Percentiles rank a stretch among this genome's conserved stretches.
Evolutionary conservation across 2,888 invertebrate genomes (phyloP).

Genomic region (Druceiella hillmani): DNA sequence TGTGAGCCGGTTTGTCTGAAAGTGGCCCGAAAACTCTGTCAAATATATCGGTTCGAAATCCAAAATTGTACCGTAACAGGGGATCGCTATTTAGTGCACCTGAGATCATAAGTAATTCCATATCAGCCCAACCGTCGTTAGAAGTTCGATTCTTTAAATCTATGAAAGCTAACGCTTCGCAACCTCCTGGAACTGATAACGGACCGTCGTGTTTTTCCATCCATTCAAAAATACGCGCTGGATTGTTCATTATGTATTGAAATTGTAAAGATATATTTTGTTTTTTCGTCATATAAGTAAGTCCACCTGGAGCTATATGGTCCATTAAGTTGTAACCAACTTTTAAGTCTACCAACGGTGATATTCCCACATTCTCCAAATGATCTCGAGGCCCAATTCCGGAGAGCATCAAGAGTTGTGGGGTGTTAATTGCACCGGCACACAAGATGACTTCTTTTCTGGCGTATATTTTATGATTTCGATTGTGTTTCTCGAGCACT

Average conservation of each 20-base stretch:
- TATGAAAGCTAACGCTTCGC: slow-evolving; percentile 61
- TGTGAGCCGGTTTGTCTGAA: slow-evolving; percentile 39
- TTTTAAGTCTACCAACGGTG: slow-evolving; percentile 50
- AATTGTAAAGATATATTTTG: slow-evolving; percentile 32
- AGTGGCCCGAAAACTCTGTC: slow-evolving; percentile 37
- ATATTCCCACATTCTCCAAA: slow-evolving; percentile 50
- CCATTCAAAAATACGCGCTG: slow-evolving; percentile 48
- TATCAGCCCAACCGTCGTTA: slow-evolving; percentile 55
- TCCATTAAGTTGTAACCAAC: slow-evolving; percentile 69
- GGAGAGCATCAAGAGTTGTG: slow-evolving; percentile 74
- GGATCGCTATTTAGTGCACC: slow-evolving; percentile 50
- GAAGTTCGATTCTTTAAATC: slow-evolving; percentile 54
- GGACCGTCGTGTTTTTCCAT: slow-evolving; percentile 50
- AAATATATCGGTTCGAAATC: slow-evolving; percentile 45
- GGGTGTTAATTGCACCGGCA: slow-evolving; percentile 72
- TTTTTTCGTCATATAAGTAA: slow-evolving; percentile 51
- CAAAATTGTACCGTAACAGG: slow-evolving; percentile 45
- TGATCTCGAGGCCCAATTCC: slow-evolving; percentile 65
- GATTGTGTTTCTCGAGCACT: slow-evolving; percentile 49
- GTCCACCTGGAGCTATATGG: slow-evolving; percentile 59
- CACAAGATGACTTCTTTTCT: slow-evolving; percentile 68
- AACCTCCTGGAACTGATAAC: slow-evolving; percentile 59
- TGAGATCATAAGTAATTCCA: slow-evolving; percentile 57
- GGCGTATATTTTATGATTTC: slow-evolving; percentile 50
- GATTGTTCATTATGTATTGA: slow-evolving; percentile 36